Conservation (phyloP, 2,888 invertebrate species). For the Hypena proboscidalis region DNA sequence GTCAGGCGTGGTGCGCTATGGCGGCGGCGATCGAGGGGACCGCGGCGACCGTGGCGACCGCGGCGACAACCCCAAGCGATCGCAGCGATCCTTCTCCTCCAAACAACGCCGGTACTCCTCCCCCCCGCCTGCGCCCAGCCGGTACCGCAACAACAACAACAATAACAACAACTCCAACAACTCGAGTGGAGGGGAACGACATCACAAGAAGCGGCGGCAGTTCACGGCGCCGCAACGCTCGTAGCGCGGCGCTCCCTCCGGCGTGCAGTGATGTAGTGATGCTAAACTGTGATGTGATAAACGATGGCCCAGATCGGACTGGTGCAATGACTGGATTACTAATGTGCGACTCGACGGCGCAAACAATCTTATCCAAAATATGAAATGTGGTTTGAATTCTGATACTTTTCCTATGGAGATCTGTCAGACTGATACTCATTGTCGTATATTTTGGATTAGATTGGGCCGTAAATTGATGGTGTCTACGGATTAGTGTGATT, state of each 20-base stretch:
- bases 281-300: no score
- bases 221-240: slow-evolving; percentile 60
- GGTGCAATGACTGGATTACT: no score
- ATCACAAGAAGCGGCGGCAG: slow-evolving; percentile 63
- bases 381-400: no score
- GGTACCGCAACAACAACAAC: neutral
- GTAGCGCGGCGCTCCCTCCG: slow-evolving; percentile 32
- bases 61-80: slow-evolving; percentile 25
- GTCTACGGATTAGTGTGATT: no score
- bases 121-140: slow-evolving; percentile 32
- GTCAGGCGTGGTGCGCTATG: slow-evolving; percentile 70
- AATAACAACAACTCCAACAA: neutral
- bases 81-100: slow-evolving; percentile 54
- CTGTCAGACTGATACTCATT: no score
- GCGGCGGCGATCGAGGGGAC: slow-evolving; percentile 45
- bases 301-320: no score
- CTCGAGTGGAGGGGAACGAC: slow-evolving; percentile 27
- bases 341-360: no score
- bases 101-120: slow-evolving; percentile 59
- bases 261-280: no score
- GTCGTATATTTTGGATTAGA: no score
- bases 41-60: slow-evolving; percentile 48
- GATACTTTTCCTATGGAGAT: no score
- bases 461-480: no score
- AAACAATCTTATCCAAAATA: no score